Percentiles rank a stretch among this genome's conserved stretches.
These are phyloP conservation scores for Dolichallabes microphthalmus DNA, from an alignment of 2,113 vertebrate genomes.

Conservation along the genomic window DNA sequence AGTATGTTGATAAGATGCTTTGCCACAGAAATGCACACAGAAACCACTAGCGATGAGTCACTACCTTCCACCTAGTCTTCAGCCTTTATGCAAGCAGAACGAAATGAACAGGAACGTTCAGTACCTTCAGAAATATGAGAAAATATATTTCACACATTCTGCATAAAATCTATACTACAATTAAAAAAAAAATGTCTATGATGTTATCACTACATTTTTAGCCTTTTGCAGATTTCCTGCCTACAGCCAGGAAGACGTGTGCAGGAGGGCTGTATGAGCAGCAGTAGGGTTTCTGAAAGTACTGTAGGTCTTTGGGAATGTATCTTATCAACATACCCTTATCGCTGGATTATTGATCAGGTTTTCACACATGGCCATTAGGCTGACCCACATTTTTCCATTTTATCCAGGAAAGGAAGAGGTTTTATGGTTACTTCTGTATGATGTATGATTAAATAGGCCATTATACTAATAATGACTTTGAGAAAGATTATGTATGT, in stretches of 20 bases:
- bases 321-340: neutral
- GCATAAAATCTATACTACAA: neutral
- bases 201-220: neutral
- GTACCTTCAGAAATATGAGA: neutral
- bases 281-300: slow-evolving; percentile 19
- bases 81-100: neutral
- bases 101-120: neutral
- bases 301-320: neutral
- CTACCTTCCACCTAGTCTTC: neutral
- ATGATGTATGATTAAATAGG: neutral
- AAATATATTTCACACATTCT: neutral
- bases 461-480: neutral
- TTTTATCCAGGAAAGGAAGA: neutral
- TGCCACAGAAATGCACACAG: neutral
- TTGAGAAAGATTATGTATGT: neutral
- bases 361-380: neutral
- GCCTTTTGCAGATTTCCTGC: neutral
- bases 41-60: neutral
- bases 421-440: neutral
- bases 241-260: neutral
- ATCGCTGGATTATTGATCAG: slow-evolving; percentile 1
- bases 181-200: neutral
- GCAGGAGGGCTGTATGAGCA: neutral
- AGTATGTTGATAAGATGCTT: neutral
- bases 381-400: neutral